These are phyloP conservation scores for Orientallactaga bullata DNA, from an alignment of 2,113 vertebrate genomes.

Conservation along the genomic window DNA sequence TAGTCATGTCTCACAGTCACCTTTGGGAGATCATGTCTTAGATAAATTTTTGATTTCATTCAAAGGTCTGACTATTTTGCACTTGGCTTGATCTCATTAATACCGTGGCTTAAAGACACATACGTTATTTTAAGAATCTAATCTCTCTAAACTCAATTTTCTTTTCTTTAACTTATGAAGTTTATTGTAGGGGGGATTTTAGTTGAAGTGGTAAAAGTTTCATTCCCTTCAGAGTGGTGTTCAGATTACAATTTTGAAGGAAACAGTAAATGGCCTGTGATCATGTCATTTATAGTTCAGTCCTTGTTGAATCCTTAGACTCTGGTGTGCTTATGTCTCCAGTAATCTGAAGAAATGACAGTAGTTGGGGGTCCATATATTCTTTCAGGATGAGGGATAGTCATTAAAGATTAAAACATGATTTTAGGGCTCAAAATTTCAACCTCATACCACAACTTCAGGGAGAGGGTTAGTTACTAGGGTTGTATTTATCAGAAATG, in stretches of 20 bases:
- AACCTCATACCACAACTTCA: not conserved
- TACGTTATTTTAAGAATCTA: not conserved
- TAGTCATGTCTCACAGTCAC: constrained; percentile 41
- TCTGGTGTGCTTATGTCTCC: not conserved
- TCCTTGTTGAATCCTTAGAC: not conserved
- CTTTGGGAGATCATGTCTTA: constrained; percentile 34
- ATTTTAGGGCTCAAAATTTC: not conserved
- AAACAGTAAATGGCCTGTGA: not conserved
- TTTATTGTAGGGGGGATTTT: too few species aligned
- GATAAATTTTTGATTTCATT: constrained; percentile 30
- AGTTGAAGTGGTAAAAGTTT: constrained; percentile 14
- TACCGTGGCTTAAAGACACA: not conserved
- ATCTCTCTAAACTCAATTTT: not conserved
- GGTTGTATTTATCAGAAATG: not conserved
- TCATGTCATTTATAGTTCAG: not conserved
- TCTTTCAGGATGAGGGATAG: not conserved
- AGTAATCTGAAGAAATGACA: not conserved
- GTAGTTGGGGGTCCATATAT: accelerated
- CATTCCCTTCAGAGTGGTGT: not conserved
- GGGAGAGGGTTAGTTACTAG: not conserved
- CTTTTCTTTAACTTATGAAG: not conserved
- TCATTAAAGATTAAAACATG: not conserved
- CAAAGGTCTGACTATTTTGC: constrained; percentile 53
- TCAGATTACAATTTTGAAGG: not conserved
- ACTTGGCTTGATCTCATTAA: constrained; percentile 56